Evolutionary conservation across 2,113 vertebrate species (phyloP).

Genomic region (Sceloporus tristichus): DNA sequence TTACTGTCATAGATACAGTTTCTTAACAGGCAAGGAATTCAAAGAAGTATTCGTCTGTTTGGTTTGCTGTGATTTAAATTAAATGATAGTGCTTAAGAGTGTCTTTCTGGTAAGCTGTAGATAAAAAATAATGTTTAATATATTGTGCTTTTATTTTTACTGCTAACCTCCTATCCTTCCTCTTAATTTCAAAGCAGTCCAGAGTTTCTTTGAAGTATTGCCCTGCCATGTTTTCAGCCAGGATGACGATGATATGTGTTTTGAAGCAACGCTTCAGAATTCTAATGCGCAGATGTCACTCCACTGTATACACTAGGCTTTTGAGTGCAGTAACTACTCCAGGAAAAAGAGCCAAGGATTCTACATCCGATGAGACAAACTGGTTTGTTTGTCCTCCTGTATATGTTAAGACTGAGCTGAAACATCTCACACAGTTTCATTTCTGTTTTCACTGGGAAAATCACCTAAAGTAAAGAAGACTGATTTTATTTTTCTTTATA

Average conservation of each 20-base stretch:
- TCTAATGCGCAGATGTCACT: background rate
- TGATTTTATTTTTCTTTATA: background rate
- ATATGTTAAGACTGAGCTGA: background rate
- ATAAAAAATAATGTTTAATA: background rate
- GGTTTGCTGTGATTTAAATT: slow-evolving; percentile 4
- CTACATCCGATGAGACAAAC: background rate
- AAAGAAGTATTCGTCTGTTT: background rate
- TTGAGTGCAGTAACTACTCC: background rate
- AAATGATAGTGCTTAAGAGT: background rate
- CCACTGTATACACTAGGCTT: background rate
- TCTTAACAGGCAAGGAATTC: slow-evolving; percentile 8
- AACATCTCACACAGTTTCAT: background rate
- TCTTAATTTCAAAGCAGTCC: slow-evolving; percentile 14
- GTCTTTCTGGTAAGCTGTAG: slow-evolving; percentile 23
- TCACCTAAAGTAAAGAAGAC: background rate
- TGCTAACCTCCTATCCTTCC: background rate
- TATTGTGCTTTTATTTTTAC: background rate
- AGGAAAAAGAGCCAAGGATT: background rate
- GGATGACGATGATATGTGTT: slow-evolving; percentile 7
- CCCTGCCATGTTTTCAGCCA: background rate
- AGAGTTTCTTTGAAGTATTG: background rate
- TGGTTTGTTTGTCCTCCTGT: slow-evolving; percentile 13
- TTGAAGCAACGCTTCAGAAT: slow-evolving; percentile 3
- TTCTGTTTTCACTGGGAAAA: background rate
- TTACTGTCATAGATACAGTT: background rate